Conservation (phyloP, 2,113 vertebrate genomes). For the Zosterops hypoxanthus region DNA sequence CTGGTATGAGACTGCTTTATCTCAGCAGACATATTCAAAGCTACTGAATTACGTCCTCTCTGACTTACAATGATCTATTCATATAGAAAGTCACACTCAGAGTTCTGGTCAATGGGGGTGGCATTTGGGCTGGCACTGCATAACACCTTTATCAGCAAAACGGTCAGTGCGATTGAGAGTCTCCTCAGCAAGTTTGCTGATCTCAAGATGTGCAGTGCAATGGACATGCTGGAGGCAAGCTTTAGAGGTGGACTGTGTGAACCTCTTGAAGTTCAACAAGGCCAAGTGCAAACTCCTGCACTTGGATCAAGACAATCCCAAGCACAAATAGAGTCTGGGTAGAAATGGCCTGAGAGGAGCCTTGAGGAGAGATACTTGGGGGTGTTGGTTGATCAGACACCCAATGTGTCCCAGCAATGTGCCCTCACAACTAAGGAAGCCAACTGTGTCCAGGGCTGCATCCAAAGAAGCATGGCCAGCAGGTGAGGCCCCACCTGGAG, state of each 20-base stretch:
- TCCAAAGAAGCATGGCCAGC: background rate
- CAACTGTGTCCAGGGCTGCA: background rate
- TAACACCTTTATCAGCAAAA: background rate
- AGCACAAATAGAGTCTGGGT: background rate
- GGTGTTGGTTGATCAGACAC: background rate
- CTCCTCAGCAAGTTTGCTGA: background rate
- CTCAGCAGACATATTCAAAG: background rate
- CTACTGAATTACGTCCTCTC: background rate
- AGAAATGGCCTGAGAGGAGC: background rate
- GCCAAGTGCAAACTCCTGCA: background rate
- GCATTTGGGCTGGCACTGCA: accelerated
- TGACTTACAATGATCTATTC: background rate
- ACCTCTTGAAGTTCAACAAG: background rate
- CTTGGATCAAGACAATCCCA: background rate
- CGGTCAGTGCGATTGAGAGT: background rate
- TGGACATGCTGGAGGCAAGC: background rate
- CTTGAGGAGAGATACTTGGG: background rate
- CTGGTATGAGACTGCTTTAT: background rate
- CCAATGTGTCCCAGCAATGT: background rate
- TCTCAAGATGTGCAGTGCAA: background rate
- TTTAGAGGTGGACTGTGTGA: background rate
- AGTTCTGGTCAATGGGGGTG: background rate
- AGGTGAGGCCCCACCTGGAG: background rate
- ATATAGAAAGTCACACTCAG: background rate
- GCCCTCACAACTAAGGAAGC: background rate